Evolutionary conservation across 2,797 vertebrate genomes (phyloP).

Genomic region (Acrossocheilus wenchowensis): DNA sequence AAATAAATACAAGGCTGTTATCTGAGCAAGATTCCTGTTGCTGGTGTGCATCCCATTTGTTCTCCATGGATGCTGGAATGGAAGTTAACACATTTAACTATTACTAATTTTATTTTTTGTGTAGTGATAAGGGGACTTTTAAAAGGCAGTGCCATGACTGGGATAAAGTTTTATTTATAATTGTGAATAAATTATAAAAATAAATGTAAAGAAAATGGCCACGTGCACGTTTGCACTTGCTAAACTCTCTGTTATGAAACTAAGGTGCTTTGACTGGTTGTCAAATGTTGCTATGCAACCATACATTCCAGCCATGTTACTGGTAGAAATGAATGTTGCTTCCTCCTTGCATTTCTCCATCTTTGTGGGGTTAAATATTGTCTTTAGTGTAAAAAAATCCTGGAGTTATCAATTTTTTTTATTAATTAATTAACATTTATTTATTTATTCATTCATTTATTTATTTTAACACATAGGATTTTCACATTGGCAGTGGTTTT

Average conservation of each 20-base stretch:
- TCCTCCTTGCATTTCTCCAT: constrained; percentile 15
- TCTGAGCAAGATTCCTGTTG: constrained; percentile 55
- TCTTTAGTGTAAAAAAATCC: too few species aligned
- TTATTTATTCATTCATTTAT: too few species aligned
- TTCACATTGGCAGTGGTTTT: neutral
- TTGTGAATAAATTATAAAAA: neutral
- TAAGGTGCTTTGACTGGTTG: neutral
- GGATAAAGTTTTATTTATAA: neutral
- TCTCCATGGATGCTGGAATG: constrained; percentile 51
- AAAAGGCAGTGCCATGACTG: neutral
- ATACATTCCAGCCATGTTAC: neutral
- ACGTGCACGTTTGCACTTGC: neutral
- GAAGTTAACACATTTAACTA: neutral
- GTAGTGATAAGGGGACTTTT: neutral
- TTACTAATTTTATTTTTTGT: neutral
- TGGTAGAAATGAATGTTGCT: neutral
- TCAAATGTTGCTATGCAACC: neutral
- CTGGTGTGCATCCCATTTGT: constrained; percentile 18
- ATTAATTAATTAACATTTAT: too few species aligned
- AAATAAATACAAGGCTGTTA: constrained; percentile 73
- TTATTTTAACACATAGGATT: neutral
- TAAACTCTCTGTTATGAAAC: neutral
- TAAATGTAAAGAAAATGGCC: neutral
- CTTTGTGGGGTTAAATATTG: neutral
- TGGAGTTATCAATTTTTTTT: too few species aligned